A percentile compares a stretch with the other conserved stretches of the same genome.
These are phyloP conservation scores for Quadroppia sp. DNA, from an alignment of 2,888 invertebrate species.

Conservation along the genomic window DNA sequence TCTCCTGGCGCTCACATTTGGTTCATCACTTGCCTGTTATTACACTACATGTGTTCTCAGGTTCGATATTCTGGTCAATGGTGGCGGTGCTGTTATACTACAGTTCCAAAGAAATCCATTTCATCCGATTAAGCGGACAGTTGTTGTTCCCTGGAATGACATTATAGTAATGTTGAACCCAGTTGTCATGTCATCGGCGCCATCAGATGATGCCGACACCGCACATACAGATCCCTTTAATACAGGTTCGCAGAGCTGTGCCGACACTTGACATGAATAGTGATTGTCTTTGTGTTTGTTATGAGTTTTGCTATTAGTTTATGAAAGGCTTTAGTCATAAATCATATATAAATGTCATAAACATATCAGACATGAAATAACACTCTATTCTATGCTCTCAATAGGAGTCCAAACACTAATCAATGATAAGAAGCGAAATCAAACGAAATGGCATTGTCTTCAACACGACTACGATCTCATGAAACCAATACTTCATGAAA, in stretches of 20 bases:
- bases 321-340: constrained; percentile 12
- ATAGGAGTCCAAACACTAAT: constrained; percentile 22
- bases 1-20: not conserved
- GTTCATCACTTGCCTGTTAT: not conserved
- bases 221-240: constrained; percentile 18
- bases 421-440: constrained; percentile 26
- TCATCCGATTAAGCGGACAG: constrained; percentile 77
- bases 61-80: constrained; percentile 97
- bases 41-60: constrained; percentile 49
- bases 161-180: constrained; percentile 83
- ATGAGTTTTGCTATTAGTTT: constrained; percentile 5
- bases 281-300: constrained; percentile 14
- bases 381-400: not conserved
- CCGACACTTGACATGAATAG: constrained; percentile 24
- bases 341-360: constrained; percentile 25
- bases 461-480: constrained; percentile 86
- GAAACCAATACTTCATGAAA: constrained; percentile 87
- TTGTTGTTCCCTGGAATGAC: constrained; percentile 93
- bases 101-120: constrained; percentile 90
- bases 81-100: constrained; percentile 93
- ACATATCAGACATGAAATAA: not conserved
- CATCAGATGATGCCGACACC: constrained; percentile 11
- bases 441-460: constrained; percentile 58
- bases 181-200: constrained; percentile 64
- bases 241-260: constrained; percentile 32